These are phyloP conservation scores for Crocallis elinguaria DNA, from an alignment of 2,888 invertebrate species.

Conservation along the genomic window DNA sequence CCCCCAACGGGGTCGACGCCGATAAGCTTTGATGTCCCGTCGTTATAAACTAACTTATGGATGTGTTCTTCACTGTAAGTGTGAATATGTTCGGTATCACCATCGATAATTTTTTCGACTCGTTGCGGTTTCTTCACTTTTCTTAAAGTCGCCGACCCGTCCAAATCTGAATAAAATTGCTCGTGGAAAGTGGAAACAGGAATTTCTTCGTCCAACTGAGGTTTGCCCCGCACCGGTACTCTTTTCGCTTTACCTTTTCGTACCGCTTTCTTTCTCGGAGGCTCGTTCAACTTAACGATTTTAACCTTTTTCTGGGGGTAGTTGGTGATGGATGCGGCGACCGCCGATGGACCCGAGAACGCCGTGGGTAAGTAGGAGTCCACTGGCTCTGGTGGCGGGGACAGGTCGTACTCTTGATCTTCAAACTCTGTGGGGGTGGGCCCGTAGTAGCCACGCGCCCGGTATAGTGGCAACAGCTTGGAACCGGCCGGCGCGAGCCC, in stretches of 20 bases:
- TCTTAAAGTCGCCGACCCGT: conserved; percentile 71
- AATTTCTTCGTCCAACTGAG: conserved; percentile 66
- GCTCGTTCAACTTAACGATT: conserved; percentile 69
- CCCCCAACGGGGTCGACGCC: conserved; percentile 56
- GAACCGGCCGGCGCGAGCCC: conserved; percentile 59
- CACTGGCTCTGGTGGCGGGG: conserved; percentile 56
- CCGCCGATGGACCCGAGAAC: conserved; percentile 51
- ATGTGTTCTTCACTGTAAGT: conserved; percentile 81
- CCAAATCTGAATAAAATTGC: conserved; percentile 79
- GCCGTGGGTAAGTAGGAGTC: conserved; percentile 58
- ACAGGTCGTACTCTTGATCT: conserved; percentile 68
- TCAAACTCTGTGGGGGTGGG: conserved; percentile 67
- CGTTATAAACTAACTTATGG: conserved; percentile 73
- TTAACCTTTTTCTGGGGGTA: conserved; percentile 69
- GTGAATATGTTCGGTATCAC: conserved; percentile 81
- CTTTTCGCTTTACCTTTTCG: conserved; percentile 69
- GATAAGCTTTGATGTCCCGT: conserved; percentile 44
- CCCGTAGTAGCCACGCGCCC: conserved; percentile 78
- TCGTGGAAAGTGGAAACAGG: conserved; percentile 77
- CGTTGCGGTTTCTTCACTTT: conserved; percentile 77
- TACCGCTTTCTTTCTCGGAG: conserved; percentile 63
- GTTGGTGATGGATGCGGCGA: conserved; percentile 42
- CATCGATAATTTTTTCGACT: conserved; percentile 81
- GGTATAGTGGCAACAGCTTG: conserved; percentile 74
- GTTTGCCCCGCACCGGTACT: conserved; percentile 49